Conservation (phyloP, 1,140 invertebrate genomes). For the Lerema accius region DNA sequence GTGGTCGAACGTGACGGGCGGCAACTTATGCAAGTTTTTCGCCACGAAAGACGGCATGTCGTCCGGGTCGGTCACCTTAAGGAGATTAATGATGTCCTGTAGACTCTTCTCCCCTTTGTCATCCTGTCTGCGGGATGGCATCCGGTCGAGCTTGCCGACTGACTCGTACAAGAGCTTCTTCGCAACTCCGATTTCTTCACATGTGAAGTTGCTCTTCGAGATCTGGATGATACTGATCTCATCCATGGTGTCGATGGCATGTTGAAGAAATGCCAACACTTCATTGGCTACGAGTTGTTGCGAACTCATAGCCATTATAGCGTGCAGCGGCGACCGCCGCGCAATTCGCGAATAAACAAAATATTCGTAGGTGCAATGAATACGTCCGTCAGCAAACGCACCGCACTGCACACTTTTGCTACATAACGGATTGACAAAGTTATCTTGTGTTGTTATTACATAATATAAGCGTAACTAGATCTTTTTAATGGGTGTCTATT, state of each 20-base stretch:
- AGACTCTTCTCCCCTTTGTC: neutral
- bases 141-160: neutral
- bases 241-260: conserved; percentile 1
- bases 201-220: neutral
- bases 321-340: conserved; percentile 1
- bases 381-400: no score
- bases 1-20: neutral
- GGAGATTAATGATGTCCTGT: neutral
- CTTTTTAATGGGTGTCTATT: no score
- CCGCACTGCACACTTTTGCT: no score
- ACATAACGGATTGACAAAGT: no score
- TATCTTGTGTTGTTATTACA: no score
- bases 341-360: no score
- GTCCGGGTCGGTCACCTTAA: neutral
- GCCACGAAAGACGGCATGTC: neutral
- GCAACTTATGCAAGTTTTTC: neutral
- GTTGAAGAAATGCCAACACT: neutral
- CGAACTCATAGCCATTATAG: conserved; percentile 3
- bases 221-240: conserved; percentile 3
- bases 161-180: neutral
- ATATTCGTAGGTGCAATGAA: no score
- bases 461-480: no score
- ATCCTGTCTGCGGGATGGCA: neutral
- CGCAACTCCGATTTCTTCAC: neutral
- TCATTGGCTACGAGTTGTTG: conserved; percentile 1